Percentiles rank a stretch among this genome's conserved stretches.
Evolutionary conservation across 1,140 invertebrate species (phyloP).

Genomic region (Paraescarpia echinospica): DNA sequence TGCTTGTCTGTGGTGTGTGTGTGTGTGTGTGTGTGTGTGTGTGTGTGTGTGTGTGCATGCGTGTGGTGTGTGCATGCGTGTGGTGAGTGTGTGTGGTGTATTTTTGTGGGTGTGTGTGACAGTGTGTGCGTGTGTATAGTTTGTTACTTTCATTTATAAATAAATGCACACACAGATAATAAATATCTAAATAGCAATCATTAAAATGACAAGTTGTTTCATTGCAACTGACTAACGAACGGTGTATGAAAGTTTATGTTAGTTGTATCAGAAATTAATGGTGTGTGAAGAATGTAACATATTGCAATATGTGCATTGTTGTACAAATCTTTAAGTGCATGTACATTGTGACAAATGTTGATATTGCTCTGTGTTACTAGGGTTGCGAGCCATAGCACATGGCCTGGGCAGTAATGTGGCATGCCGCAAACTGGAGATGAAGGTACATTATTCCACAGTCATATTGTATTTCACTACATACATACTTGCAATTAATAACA

Average conservation of each 20-base stretch:
- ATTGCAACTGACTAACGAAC: no score
- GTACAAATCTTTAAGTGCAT: no score
- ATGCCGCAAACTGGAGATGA: slow-evolving; percentile 49
- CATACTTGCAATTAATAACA: background rate
- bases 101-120: no score
- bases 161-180: background rate
- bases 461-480: background rate
- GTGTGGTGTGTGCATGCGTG: no score
- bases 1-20: no score
- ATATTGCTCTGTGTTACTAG: slow-evolving; percentile 31
- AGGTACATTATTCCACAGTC: slow-evolving; percentile 35
- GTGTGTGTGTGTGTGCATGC: no score
- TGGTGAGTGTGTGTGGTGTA: no score
- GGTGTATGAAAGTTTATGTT: background rate
- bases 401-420: slow-evolving; percentile 47
- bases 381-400: slow-evolving; percentile 45
- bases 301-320: background rate
- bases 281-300: background rate
- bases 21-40: no score
- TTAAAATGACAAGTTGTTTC: no score
- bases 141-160: background rate
- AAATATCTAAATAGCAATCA: background rate
- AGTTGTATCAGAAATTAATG: background rate
- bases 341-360: background rate
- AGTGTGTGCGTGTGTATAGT: background rate